A percentile compares a stretch with the other conserved stretches of the same genome.
phyloP scores from a whole-genome alignment of 2,113 vertebrate genomes.

The Vireo altiloquus region DNA sequence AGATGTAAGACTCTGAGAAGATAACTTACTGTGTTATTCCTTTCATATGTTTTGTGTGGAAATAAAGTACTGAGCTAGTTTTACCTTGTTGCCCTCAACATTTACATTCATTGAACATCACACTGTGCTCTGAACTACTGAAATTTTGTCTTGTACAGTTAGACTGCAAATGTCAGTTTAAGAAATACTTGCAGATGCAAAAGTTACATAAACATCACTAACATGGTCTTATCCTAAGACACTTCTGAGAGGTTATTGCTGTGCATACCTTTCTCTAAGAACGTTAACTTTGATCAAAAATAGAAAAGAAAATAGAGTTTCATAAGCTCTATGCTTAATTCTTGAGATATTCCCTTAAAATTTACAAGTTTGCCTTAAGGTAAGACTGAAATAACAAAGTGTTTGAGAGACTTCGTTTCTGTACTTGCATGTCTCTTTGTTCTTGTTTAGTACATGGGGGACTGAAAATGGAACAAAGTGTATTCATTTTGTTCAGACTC shows the following conservation, averaged over 20 bases:
- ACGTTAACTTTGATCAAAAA: conserved; percentile 1
- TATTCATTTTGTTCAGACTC: not conserved
- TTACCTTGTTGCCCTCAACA: not conserved
- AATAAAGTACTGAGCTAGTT: not conserved
- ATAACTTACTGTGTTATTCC: not conserved
- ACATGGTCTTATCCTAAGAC: not conserved
- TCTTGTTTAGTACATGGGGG: not conserved
- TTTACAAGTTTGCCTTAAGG: conserved; percentile 2
- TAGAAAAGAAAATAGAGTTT: not conserved
- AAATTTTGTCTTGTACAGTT: not conserved
- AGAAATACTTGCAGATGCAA: not conserved
- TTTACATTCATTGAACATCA: not conserved
- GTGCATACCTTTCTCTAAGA: not conserved
- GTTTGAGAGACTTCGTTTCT: not conserved
- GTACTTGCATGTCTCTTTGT: not conserved
- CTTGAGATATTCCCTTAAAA: not conserved
- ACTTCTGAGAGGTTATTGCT: not conserved
- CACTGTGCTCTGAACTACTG: conserved; percentile 21
- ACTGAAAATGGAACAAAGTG: not conserved
- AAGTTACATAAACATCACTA: not conserved
- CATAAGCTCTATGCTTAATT: not conserved
- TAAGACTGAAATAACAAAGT: not conserved
- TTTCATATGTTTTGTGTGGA: not conserved
- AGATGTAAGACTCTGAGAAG: conserved; percentile 60
- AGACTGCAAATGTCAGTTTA: not conserved